phyloP scores from a whole-genome alignment of 2,888 invertebrate species.

The Vesta saturnalis region DNA sequence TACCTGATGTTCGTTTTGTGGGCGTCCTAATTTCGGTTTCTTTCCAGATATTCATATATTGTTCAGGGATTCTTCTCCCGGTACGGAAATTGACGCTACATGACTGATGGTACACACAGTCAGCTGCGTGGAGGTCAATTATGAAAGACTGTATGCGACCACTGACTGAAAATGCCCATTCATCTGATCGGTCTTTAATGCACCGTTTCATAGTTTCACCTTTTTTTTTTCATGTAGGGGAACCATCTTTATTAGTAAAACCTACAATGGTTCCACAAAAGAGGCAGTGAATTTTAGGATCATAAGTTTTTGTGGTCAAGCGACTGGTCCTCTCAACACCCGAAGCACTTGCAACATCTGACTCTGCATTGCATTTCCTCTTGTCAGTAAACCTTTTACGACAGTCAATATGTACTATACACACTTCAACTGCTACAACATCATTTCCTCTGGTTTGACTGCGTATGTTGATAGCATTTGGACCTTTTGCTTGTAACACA shows the following conservation, averaged over 20 bases:
- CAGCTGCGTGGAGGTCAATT: not conserved
- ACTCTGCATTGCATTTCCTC: not conserved
- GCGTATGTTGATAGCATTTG: not conserved
- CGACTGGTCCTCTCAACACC: not conserved
- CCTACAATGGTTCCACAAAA: not conserved
- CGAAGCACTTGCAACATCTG: not conserved
- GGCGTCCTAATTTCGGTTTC: not conserved
- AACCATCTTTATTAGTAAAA: not conserved
- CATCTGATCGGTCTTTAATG: not conserved
- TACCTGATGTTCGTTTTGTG: not conserved
- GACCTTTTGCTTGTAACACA: not conserved
- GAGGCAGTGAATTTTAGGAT: not conserved
- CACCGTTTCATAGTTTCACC: not conserved
- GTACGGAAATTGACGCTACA: conserved; percentile 5
- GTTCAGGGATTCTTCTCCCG: not conserved
- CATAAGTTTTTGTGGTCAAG: not conserved
- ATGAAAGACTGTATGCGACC: not conserved
- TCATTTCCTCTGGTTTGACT: not conserved
- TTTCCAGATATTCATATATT: not conserved
- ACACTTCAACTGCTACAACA: not conserved
- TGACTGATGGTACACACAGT: conserved; percentile 3
- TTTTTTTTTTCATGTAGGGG: not conserved
- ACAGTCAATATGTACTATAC: not conserved
- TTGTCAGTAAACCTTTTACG: not conserved
- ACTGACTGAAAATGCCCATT: not conserved